Base-by-base conservation (phyloP, 2,888 invertebrate species). In the Poecilus cupreus region DNA sequence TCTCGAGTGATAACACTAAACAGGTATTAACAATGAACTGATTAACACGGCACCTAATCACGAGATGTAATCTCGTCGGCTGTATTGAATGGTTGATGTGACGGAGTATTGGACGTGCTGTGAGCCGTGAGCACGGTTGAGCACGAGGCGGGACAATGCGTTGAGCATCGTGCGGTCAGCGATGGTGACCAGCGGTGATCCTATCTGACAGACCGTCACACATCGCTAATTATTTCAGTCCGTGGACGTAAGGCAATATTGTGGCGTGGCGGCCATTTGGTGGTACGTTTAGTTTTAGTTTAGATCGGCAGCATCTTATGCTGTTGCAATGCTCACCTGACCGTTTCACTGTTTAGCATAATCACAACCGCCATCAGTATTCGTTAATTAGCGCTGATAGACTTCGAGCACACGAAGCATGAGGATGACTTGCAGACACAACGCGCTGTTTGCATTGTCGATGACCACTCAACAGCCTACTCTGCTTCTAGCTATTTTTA, bases 321-420 rank as follows among this genome's bases (percentile, higher is more conserved):
- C 32, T 32, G 32, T 32, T 32, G 32, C 32, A 32, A 60, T 83
- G 83, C 83, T 54, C 77, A 80, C 64, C 81, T 82, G 81, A 81
- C 84, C 84, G 83, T 32, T 32, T 32, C 32, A 32, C 51, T 51
- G 16, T 85, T 85, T 85, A 85, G 84, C 84, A 82, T 84, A 83
- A 85, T 85, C 85, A 83, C 82, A 49, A 60, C 82, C 82, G 82
- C 83, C 85, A 85, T 85, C 85, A 83, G 82, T 51, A 82, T 83
- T 84, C 32, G 85, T 85, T 85, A 85, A 85, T 85, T 85, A 85
- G 85, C 32, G 32, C 32, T 32, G 32, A 32, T 32, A 32, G 32
- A 8, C 32, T 3, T 24, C 26, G 11, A 24, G 20, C 32, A 32
- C 32, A 64, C 22, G 0, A 26, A 43, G 8, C 13, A 43, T 16